Base-by-base conservation (phyloP, 2,113 vertebrate species). In the Corythaeola cristata region DNA sequence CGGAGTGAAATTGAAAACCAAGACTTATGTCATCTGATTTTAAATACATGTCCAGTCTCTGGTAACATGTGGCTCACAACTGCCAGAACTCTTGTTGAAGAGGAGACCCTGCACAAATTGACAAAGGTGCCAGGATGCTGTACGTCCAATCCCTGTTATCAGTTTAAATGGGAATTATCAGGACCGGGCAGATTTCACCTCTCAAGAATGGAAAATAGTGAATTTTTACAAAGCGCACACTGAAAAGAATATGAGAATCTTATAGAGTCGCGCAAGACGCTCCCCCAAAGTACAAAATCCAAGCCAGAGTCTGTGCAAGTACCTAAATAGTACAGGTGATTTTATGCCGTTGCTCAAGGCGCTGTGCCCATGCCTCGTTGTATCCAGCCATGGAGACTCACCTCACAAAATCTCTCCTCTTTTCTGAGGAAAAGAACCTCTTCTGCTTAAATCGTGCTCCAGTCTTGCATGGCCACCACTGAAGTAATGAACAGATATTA, bases 341-440 rank as follows among this genome's bases (percentile, higher is more conserved):
- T 7, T 6, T 20, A 11, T 4, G 20, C 27, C 39, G 8, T 67
- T 68, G 19, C 63, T n/a, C 19, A 37, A 59, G 20, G 64, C 2
- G 1, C 69, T 75, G n/a, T 53, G 24, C 30, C 45, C 0, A 0
- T 35, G 11, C 67, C 47, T 67, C 0, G 0, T 9, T 23, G 8
- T 44, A 8, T 64, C 84, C 39, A 76, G 62, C 49, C 67, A 53
- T 3, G 1, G 49, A 35, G 17, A 45, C 32, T 47, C 15, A 22
- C 15, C 11, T 18, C 33, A 59, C 19, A 59, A 87, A 91, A 53
- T 47, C 30, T 89, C 84, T 50, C 28, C 23, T 71, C 64, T 72
- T 81, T 89, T 86, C 52, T 81, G 55, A 83, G 37, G 44, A 92
- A 63, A 9, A 52, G 32, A 62, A 67, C 9, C 6, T 80, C 74